These are phyloP conservation scores for Neostethus bicornis DNA, from an alignment of 2,797 vertebrate genomes.

Conservation along the genomic window DNA sequence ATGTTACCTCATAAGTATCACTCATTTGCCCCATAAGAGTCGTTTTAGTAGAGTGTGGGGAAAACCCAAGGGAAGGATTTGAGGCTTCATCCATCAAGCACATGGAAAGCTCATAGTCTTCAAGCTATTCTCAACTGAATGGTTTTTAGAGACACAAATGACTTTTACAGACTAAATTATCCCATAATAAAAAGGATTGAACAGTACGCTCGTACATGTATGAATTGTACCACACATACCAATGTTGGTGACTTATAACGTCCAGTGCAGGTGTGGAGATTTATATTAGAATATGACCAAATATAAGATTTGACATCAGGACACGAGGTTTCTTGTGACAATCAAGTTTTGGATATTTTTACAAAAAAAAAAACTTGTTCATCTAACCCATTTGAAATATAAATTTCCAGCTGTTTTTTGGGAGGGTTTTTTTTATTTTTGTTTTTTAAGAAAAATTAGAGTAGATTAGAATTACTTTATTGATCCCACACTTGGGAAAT, in stretches of 20 bases:
- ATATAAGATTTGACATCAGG: slow-evolving; percentile 18
- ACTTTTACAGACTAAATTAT: slow-evolving; percentile 67
- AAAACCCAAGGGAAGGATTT: slow-evolving; percentile 38
- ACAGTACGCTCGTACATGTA: slow-evolving; percentile 40
- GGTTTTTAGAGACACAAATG: slow-evolving; percentile 68
- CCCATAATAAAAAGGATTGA: slow-evolving; percentile 44
- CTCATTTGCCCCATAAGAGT: slow-evolving; percentile 28
- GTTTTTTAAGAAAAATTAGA: too few species aligned
- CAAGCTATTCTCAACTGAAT: slow-evolving; percentile 46
- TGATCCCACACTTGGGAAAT: too few species aligned
- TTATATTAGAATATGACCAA: slow-evolving; percentile 27
- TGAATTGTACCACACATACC: slow-evolving; percentile 45
- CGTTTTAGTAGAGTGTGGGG: slow-evolving; percentile 20
- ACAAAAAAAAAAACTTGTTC: too few species aligned
- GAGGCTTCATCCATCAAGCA: slow-evolving; percentile 59
- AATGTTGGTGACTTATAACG: slow-evolving; percentile 56
- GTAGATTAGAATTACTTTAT: too few species aligned
- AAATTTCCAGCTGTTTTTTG: too few species aligned
- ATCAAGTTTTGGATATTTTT: slow-evolving; percentile 23
- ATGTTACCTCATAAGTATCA: slow-evolving; percentile 19
- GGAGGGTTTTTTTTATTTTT: too few species aligned
- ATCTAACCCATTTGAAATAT: too few species aligned
- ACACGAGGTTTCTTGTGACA: slow-evolving; percentile 19
- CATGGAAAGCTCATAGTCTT: slow-evolving; percentile 65
- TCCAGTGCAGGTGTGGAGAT: slow-evolving; percentile 43